These are phyloP conservation scores for Sprattus sprattus DNA, from an alignment of 2,113 vertebrate species.

Conservation along the genomic window DNA sequence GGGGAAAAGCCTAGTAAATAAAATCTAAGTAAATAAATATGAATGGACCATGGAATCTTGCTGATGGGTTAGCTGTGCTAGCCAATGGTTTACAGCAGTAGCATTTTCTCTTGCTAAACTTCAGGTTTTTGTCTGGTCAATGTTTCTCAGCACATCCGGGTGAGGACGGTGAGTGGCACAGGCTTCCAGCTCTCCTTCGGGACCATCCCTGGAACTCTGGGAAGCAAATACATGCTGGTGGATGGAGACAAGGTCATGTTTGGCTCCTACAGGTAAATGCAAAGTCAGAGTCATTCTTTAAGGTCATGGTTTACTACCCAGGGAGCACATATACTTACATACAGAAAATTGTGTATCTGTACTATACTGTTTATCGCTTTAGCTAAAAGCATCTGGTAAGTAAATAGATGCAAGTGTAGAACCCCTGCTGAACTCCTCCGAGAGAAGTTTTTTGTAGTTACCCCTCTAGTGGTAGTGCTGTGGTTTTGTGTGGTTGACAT, in stretches of 20 bases:
- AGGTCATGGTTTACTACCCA: too few species aligned
- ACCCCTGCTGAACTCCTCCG: too few species aligned
- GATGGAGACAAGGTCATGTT: constrained; percentile 92
- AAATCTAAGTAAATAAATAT: neutral
- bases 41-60: neutral
- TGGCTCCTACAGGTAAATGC: constrained; percentile 83
- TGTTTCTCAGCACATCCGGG: constrained; percentile 79
- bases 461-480: too few species aligned
- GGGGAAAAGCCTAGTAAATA: too few species aligned
- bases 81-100: neutral
- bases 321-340: too few species aligned
- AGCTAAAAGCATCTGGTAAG: too few species aligned
- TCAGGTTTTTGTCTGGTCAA: neutral
- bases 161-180: constrained; percentile 79
- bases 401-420: neutral
- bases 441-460: too few species aligned
- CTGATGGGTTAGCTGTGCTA: neutral
- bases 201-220: constrained; percentile 79
- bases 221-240: constrained; percentile 88
- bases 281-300: neutral
- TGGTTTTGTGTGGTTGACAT: too few species aligned
- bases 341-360: neutral
- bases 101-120: constrained; percentile 9
- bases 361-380: neutral
- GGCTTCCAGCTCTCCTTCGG: constrained; percentile 82